Percentiles rank a stretch among this genome's conserved stretches.
Conservation (phyloP, 2,888 invertebrate species). For the Hypsopygia costalis region DNA sequence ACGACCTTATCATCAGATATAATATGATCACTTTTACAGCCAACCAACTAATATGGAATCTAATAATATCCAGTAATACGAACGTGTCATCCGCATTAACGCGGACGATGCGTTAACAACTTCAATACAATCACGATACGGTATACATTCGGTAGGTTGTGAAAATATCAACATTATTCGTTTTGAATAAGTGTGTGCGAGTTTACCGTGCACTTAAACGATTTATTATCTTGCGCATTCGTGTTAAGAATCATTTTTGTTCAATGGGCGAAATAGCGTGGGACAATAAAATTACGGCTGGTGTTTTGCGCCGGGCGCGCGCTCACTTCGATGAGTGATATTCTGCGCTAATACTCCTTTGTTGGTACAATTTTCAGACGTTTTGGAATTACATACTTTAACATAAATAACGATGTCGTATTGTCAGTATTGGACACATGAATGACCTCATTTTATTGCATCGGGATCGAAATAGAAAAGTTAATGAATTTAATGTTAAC, state of each 20-base stretch:
- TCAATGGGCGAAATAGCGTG: constrained; percentile 40
- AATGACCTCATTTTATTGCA: no score
- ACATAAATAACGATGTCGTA: no score
- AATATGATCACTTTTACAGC: constrained; percentile 45
- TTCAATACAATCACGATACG: constrained; percentile 56
- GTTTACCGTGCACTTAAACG: constrained; percentile 35
- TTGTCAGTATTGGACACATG: no score
- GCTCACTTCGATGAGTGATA: constrained; percentile 67
- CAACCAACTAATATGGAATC: constrained; percentile 24
- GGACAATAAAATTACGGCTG: constrained; percentile 69
- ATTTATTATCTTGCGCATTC: constrained; percentile 48
- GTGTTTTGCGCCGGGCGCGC: constrained; percentile 61
- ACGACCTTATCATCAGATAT: constrained; percentile 35
- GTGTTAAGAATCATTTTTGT: constrained; percentile 59
- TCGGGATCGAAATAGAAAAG: no score
- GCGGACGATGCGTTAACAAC: constrained; percentile 58
- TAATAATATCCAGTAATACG: constrained; percentile 42
- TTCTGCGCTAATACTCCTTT: constrained; percentile 58
- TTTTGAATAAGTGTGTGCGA: constrained; percentile 57
- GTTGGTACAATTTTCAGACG: constrained; percentile 53
- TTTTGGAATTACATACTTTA: constrained; percentile 20
- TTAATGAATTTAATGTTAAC: no score
- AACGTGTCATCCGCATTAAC: constrained; percentile 56
- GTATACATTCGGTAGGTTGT: constrained; percentile 60
- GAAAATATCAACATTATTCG: constrained; percentile 67